Evolutionary conservation across 2,113 vertebrate genomes (phyloP).

Genomic region (Plestiodon gilberti): DNA sequence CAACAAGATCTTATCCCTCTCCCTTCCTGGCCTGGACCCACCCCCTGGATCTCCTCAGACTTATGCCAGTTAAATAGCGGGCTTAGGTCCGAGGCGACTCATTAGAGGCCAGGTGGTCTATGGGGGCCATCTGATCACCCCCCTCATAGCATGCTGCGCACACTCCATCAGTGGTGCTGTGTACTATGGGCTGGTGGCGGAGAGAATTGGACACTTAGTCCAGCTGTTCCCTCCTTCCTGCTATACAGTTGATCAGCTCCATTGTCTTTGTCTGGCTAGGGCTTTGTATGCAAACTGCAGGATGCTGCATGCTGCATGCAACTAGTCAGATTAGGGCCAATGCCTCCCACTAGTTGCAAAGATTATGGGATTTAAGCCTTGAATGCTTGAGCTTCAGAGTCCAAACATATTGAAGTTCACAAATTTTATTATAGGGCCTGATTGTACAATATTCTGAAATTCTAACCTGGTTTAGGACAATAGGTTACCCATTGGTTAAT

Average conservation of each 20-base stretch:
- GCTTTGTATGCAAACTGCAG: no score
- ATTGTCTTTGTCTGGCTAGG: not conserved
- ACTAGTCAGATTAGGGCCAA: not conserved
- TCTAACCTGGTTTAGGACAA: not conserved
- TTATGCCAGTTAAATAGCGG: no score
- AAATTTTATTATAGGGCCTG: not conserved
- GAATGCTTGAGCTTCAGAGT: not conserved
- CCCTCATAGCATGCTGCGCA: no score
- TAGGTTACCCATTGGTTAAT: not conserved
- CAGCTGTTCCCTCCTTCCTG: not conserved
- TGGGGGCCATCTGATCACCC: no score
- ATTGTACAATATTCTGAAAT: not conserved
- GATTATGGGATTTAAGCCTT: not conserved
- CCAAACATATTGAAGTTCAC: not conserved
- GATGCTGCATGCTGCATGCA: not conserved
- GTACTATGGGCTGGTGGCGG: no score
- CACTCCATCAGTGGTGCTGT: no score
- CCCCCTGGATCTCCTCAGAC: no score
- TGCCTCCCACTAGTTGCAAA: not conserved
- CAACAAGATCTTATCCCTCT: no score
- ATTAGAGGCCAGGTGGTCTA: no score
- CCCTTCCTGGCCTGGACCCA: no score
- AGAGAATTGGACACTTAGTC: no score
- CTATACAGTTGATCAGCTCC: not conserved
- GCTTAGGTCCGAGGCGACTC: no score